Conservation (phyloP, 2,797 vertebrate genomes). For the Cyprinella venusta region DNA sequence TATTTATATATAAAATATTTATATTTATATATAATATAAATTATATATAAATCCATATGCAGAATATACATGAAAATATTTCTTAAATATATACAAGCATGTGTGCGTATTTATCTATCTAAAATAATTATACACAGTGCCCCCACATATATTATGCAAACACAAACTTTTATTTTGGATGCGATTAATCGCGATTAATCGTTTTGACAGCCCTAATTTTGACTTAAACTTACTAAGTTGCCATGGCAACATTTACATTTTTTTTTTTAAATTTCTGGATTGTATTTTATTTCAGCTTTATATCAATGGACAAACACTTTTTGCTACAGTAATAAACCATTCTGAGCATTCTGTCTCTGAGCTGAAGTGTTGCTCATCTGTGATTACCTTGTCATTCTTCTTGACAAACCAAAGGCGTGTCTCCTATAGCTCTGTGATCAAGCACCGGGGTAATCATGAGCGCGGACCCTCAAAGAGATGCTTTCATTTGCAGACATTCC, state of each 20-base stretch:
- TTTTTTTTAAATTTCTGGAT: neutral
- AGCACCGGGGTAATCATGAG: neutral
- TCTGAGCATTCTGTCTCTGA: neutral
- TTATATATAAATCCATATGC: too few relatives aligned
- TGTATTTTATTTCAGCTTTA: neutral
- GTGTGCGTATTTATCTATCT: too few relatives aligned
- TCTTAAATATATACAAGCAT: too few relatives aligned
- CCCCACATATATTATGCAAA: too few relatives aligned
- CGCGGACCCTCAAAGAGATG: neutral
- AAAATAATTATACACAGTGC: too few relatives aligned
- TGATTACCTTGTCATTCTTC: neutral
- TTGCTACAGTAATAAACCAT: neutral
- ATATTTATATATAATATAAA: too few relatives aligned
- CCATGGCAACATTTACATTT: neutral
- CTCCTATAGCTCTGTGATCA: neutral
- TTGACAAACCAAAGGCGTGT: neutral
- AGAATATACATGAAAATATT: too few relatives aligned
- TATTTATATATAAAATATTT: too few relatives aligned
- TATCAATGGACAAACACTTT: neutral
- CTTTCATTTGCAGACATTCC: neutral
- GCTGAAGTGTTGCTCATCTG: neutral
- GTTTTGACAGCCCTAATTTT: too few relatives aligned
- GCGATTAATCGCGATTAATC: too few relatives aligned
- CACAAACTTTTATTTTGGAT: too few relatives aligned
- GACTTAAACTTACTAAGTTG: neutral